Evolutionary conservation across 1,140 invertebrate genomes (phyloP), one percentile per base, ranked within the genome.

Genomic region (Octopus sinensis): DNA sequence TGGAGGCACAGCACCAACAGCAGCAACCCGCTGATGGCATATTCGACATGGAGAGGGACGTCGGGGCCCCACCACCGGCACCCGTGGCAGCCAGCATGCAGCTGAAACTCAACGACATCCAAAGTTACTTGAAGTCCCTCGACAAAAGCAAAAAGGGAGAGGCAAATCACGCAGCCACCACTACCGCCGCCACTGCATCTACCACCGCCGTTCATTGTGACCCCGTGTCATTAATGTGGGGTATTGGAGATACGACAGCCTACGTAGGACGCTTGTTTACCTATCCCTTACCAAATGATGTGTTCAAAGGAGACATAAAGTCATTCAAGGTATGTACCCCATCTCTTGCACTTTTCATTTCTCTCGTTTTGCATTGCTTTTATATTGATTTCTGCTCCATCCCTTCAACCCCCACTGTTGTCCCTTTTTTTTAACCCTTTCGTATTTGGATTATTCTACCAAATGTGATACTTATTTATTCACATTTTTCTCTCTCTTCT

Each of bases 211-310:
- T 43, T 43, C 30, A 43, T 43, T 1, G 30, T 2, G 30, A 43
- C 30, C 30, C 68, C 68, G 13, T n/a, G 80, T 77, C 80, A 4
- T 76, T 86, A 51, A 84, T 84, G 73, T 88, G 87, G 87, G 87
- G 86, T 43, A 85, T 88, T 54, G 85, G 86, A 0, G 87, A 88
- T 82, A 85, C 84, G 10, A 84, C 87, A 51, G 86, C 87, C 30
- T 68, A 81, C 62, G 85, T 87, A 6, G 87, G 87, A 17, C 83
- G 84, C 53, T 75, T 88, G 68, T 87, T 88, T 78, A 84, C 84
- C 17, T 84, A 86, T 83, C 80, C 84, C 52, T 86, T 88, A 79
- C 86, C 87, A 43, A 81, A 78, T 43, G 87, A 88, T 84, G 87
- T 86, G 68, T 88, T 88, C 79, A 84, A 83, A 82, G 87, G 87